Percentiles rank a stretch among this genome's conserved stretches.
Conservation (phyloP, 1,140 invertebrate genomes). For the Drosophila sp. region DNA sequence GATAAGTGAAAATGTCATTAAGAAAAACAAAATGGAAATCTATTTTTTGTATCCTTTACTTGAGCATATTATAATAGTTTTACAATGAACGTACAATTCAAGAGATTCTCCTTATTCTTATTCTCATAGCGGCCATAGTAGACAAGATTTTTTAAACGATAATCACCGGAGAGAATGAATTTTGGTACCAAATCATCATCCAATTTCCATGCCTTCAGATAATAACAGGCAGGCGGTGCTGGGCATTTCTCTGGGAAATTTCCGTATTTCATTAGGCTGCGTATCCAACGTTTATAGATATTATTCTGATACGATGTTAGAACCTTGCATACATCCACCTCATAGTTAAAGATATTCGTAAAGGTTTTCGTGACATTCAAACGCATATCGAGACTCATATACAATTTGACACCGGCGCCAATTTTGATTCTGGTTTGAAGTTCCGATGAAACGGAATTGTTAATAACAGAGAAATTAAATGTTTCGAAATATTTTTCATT, state of each 20-base stretch:
- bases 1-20: too few relatives aligned
- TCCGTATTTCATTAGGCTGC: slow-evolving; percentile 39
- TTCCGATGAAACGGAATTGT: slow-evolving; percentile 32
- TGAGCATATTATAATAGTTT: background rate
- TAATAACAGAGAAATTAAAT: slow-evolving; percentile 27
- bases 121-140: slow-evolving; percentile 35
- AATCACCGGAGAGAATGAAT: slow-evolving; percentile 53
- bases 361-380: slow-evolving; percentile 33
- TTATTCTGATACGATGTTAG: slow-evolving; percentile 34
- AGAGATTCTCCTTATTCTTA: background rate
- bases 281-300: slow-evolving; percentile 50
- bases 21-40: too few relatives aligned
- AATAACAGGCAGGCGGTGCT: slow-evolving; percentile 38
- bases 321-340: slow-evolving; percentile 51
- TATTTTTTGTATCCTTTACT: too few relatives aligned
- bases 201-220: slow-evolving; percentile 35
- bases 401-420: slow-evolving; percentile 27
- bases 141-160: slow-evolving; percentile 25
- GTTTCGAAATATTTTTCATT: slow-evolving; percentile 33
- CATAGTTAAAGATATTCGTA: slow-evolving; percentile 44
- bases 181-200: slow-evolving; percentile 37
- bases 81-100: background rate
- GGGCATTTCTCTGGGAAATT: slow-evolving; percentile 56
- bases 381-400: slow-evolving; percentile 45
- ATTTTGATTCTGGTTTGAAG: slow-evolving; percentile 33